phyloP scores from a whole-genome alignment of 2,888 invertebrate species.

The Drosophila austrosaltans region DNA sequence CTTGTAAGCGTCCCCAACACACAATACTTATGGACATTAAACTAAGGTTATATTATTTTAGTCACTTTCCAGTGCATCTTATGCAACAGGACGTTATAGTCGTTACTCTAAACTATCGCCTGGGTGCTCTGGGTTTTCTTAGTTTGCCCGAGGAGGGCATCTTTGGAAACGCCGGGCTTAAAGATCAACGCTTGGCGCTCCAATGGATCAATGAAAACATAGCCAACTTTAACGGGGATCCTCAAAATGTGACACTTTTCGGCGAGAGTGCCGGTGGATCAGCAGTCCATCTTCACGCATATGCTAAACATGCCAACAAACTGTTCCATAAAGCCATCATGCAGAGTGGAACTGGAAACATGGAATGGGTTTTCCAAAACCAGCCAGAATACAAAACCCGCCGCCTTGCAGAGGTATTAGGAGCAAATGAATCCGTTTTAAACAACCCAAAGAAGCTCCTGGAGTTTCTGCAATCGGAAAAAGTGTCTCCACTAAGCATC shows the following conservation, averaged over 20 bases:
- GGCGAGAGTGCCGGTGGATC: conserved; percentile 82
- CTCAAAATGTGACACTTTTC: conserved; percentile 80
- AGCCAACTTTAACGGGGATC: conserved; percentile 84
- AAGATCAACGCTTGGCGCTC: conserved; percentile 84
- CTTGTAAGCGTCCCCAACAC: conserved; percentile 60
- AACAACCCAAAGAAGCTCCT: conserved; percentile 54
- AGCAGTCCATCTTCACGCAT: conserved; percentile 78
- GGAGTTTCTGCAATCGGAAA: conserved; percentile 66
- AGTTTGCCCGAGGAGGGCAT: conserved; percentile 80
- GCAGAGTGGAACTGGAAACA: conserved; percentile 80
- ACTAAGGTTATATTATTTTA: conserved; percentile 36
- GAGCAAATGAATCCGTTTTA: conserved; percentile 49
- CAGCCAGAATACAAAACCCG: conserved; percentile 65
- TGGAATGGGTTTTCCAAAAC: conserved; percentile 81
- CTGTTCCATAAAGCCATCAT: conserved; percentile 82
- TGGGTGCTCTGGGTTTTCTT: conserved; percentile 82
- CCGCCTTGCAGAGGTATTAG: conserved; percentile 71
- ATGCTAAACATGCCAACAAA: conserved; percentile 74
- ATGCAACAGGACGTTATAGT: conserved; percentile 81
- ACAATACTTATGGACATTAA: fast-evolving
- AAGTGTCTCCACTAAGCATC: conserved; percentile 57
- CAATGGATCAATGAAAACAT: conserved; percentile 84
- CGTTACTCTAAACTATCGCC: conserved; percentile 81
- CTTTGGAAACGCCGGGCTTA: conserved; percentile 81
- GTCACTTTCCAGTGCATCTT: conserved; percentile 79